Conservation (phyloP, 2,888 invertebrate genomes). For the Colostygia pectinataria region DNA sequence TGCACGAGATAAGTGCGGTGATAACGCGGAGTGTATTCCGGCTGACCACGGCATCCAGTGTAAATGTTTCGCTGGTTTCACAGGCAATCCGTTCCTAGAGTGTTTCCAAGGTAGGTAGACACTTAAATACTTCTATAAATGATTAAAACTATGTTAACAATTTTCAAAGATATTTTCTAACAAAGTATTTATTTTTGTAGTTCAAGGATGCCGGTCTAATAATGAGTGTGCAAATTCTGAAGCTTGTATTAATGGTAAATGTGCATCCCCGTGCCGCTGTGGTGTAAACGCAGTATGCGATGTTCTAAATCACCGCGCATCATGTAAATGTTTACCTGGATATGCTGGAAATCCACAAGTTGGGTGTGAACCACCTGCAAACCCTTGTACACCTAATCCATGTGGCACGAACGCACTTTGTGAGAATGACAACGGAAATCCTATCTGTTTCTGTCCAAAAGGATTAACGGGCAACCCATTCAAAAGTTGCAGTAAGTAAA, state of each 20-base stretch:
- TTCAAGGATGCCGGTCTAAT: slow-evolving; percentile 88
- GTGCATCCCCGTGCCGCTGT: slow-evolving; percentile 90
- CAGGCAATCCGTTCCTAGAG: slow-evolving; percentile 90
- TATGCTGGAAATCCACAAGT: slow-evolving; percentile 90
- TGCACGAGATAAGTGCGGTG: slow-evolving; percentile 90
- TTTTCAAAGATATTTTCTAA: background rate
- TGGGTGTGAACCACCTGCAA: slow-evolving; percentile 88
- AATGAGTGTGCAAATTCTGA: slow-evolving; percentile 88
- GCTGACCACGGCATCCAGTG: slow-evolving; percentile 90
- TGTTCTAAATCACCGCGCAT: slow-evolving; percentile 89
- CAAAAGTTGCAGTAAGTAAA: slow-evolving; percentile 91
- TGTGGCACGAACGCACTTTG: slow-evolving; percentile 94
- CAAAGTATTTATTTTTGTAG: slow-evolving; percentile 52
- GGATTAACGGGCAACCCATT: slow-evolving; percentile 96
- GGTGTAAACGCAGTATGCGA: slow-evolving; percentile 92
- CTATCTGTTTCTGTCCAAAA: slow-evolving; percentile 94
- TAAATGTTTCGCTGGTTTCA: slow-evolving; percentile 87
- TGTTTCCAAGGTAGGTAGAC: slow-evolving; percentile 83
- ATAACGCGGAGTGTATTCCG: slow-evolving; percentile 90
- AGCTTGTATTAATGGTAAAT: slow-evolving; percentile 90
- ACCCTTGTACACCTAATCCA: slow-evolving; percentile 93
- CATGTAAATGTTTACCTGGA: slow-evolving; percentile 92
- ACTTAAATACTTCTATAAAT: no score
- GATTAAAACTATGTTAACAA: background rate
- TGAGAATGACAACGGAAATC: slow-evolving; percentile 92